Conservation (phyloP, 2,797 vertebrate species). For the Girardinus metallicus region DNA sequence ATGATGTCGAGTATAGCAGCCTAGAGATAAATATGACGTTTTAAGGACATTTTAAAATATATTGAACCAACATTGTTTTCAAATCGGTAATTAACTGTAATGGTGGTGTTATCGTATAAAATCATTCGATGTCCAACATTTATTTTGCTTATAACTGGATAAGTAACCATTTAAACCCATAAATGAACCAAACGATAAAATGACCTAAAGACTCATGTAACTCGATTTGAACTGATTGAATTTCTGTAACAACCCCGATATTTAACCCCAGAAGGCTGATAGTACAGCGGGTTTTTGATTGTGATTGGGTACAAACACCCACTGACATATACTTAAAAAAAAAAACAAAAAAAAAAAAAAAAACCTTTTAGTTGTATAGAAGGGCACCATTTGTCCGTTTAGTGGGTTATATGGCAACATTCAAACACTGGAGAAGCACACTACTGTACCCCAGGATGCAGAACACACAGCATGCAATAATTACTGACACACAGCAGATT, state of each 20-base stretch:
- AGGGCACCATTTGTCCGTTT: conserved; percentile 63
- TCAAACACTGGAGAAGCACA: conserved; percentile 73
- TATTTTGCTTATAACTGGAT: conserved; percentile 9
- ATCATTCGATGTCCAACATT: conserved; percentile 3
- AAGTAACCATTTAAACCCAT: conserved; percentile 15
- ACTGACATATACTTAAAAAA: conserved; percentile 38
- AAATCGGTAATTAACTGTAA: conserved; percentile 4
- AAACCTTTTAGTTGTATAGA: conserved; percentile 48
- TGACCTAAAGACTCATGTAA: conserved; percentile 13
- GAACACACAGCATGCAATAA: conserved; percentile 86
- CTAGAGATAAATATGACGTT: conserved; percentile 6
- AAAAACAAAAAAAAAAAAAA: conserved; percentile 41
- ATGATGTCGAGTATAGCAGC: conserved; percentile 1
- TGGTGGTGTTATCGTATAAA: conserved; percentile 46
- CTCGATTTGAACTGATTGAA: background rate
- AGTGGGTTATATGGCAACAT: conserved; percentile 76
- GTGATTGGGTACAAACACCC: conserved; percentile 31
- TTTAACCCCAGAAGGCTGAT: conserved; percentile 29
- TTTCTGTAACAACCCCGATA: conserved; percentile 20
- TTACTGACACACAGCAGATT: conserved; percentile 76
- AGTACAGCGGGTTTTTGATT: conserved; percentile 35
- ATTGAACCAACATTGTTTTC: background rate
- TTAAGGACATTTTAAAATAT: background rate
- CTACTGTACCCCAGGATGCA: conserved; percentile 91
- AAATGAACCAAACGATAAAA: conserved; percentile 13